Conservation (phyloP, 2,113 vertebrate genomes). For the Rhinichthys klamathensis region DNA sequence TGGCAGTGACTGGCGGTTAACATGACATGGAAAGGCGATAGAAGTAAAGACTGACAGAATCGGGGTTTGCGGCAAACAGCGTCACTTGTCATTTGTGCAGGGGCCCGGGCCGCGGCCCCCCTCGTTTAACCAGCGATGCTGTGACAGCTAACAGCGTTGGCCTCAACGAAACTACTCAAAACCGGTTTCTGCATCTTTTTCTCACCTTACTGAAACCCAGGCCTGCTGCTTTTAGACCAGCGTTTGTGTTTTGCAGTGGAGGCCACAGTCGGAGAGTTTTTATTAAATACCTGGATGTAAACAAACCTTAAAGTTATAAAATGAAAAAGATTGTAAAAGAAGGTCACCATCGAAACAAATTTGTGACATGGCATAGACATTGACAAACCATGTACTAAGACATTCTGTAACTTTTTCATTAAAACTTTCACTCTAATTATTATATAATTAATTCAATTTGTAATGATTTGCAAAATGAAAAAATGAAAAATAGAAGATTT, state of each 20-base stretch:
- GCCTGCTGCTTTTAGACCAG: not conserved
- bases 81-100: constrained; percentile 74
- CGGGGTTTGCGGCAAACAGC: constrained; percentile 74
- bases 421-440: not conserved
- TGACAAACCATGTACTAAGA: not conserved
- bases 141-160: constrained; percentile 23
- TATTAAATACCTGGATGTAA: not conserved
- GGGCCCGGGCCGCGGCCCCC: constrained; percentile 64
- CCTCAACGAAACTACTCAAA: not conserved
- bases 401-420: not conserved
- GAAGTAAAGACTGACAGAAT: constrained; percentile 80
- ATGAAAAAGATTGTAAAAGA: not conserved
- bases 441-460: not conserved
- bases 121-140: constrained; percentile 44
- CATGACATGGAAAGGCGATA: constrained; percentile 71
- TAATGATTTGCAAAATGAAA: not conserved
- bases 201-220: not conserved
- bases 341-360: not conserved
- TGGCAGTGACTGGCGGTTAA: constrained; percentile 85
- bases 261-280: not conserved
- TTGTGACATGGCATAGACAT: not conserved
- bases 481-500: too few relatives aligned
- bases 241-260: not conserved
- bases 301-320: not conserved
- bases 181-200: not conserved